Evolutionary conservation across 2,113 vertebrate genomes (phyloP).

Genomic region (Myotis lucifugus): DNA sequence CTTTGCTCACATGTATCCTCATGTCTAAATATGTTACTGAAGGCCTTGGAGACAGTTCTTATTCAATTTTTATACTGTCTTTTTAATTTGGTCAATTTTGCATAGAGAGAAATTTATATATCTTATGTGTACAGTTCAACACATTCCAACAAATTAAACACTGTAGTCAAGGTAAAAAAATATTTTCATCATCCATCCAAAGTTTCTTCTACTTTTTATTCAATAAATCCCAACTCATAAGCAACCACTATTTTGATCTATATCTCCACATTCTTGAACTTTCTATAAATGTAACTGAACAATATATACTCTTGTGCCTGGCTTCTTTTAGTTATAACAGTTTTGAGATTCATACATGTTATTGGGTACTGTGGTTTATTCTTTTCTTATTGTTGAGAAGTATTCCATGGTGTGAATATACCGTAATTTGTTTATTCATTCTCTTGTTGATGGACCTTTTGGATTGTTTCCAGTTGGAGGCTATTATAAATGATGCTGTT

Average conservation of each 20-base stretch:
- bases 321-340: not conserved
- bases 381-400: not conserved
- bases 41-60: constrained; percentile 3
- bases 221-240: not conserved
- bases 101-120: not conserved
- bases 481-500: not conserved
- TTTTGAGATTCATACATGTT: not conserved
- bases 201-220: not conserved
- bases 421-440: not conserved
- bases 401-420: not conserved
- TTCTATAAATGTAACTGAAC: constrained; percentile 35
- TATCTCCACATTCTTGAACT: not conserved
- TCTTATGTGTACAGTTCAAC: not conserved
- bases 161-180: not conserved
- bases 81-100: constrained; percentile 32
- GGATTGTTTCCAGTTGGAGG: not conserved
- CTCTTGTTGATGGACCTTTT: not conserved
- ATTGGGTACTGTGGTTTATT: not conserved
- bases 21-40: constrained; percentile 53
- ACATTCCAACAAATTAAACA: constrained; percentile 24
- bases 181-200: not conserved
- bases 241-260: not conserved
- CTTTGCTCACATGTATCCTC: constrained; percentile 44
- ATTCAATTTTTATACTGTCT: not conserved
- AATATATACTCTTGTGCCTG: not conserved